Evolutionary conservation across 2,888 invertebrate species (phyloP).

Genomic region (Leptopilina myrica): DNA sequence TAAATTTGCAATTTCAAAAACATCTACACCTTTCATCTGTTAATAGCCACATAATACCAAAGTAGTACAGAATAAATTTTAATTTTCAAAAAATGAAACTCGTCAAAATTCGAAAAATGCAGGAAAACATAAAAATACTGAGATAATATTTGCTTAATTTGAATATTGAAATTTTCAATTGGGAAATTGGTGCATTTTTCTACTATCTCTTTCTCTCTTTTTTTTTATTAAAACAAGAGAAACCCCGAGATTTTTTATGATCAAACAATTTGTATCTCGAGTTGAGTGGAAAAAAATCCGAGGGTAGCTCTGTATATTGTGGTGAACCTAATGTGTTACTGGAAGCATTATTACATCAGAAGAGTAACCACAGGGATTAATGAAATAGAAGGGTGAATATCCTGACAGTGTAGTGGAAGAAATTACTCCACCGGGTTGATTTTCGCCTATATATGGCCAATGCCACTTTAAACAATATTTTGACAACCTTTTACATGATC

Average conservation of each 20-base stretch:
- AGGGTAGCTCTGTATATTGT: constrained; percentile 15
- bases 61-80: no score
- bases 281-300: constrained; percentile 13
- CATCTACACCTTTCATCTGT: no score
- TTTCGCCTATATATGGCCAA: not conserved
- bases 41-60: no score
- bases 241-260: not conserved
- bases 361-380: constrained; percentile 58
- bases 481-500: no score
- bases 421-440: not conserved
- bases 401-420: constrained; percentile 41
- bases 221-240: not conserved
- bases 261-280: not conserved
- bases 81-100: no score
- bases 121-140: no score
- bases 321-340: constrained; percentile 45
- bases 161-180: not conserved
- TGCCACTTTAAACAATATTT: constrained; percentile 6
- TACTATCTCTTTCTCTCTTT: no score
- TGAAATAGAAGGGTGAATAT: constrained; percentile 68
- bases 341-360: constrained; percentile 58
- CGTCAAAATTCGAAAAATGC: not conserved
- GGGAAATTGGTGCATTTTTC: not conserved
- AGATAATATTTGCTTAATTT: not conserved
- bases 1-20: no score